Percentiles rank a stretch among this genome's conserved stretches.
Evolutionary conservation across 2,797 vertebrate genomes (phyloP).

Genomic region (Chlorospingus flavigularis): DNA sequence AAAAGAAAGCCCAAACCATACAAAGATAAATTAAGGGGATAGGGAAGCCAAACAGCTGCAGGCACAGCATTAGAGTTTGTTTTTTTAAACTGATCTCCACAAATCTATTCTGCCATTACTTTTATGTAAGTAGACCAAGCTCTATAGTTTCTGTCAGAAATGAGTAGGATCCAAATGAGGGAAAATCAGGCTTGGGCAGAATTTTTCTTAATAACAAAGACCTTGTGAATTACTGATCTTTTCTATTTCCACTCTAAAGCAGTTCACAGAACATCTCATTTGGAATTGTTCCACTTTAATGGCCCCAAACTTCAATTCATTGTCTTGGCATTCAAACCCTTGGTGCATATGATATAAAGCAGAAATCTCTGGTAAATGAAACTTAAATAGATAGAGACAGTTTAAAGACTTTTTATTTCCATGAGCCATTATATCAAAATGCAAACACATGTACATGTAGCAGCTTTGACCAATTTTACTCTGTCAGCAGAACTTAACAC

Average conservation of each 20-base stretch:
- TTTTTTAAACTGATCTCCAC: background rate
- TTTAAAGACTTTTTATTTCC: slow-evolving; percentile 45
- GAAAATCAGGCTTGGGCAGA: background rate
- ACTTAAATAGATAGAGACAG: slow-evolving; percentile 50
- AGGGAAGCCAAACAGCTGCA: background rate
- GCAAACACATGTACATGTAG: slow-evolving; percentile 42
- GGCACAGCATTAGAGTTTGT: background rate
- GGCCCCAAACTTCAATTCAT: slow-evolving; percentile 6
- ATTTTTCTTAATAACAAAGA: background rate
- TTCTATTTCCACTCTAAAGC: background rate
- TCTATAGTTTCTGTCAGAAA: background rate
- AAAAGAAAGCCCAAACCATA: background rate
- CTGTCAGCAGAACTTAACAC: slow-evolving; percentile 54
- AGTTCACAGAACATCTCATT: slow-evolving; percentile 35
- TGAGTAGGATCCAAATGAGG: background rate
- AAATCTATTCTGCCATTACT: background rate
- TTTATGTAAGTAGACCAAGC: background rate
- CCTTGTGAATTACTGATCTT: background rate
- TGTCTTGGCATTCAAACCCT: slow-evolving; percentile 15
- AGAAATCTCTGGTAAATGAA: slow-evolving; percentile 47
- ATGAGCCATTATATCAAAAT: slow-evolving; percentile 40
- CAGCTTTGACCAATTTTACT: background rate
- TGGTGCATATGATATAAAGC: background rate
- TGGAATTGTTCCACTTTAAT: slow-evolving; percentile 1
- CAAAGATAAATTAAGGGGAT: background rate